phyloP scores from a whole-genome alignment of 2,888 invertebrate genomes.

The Arge pagana region DNA sequence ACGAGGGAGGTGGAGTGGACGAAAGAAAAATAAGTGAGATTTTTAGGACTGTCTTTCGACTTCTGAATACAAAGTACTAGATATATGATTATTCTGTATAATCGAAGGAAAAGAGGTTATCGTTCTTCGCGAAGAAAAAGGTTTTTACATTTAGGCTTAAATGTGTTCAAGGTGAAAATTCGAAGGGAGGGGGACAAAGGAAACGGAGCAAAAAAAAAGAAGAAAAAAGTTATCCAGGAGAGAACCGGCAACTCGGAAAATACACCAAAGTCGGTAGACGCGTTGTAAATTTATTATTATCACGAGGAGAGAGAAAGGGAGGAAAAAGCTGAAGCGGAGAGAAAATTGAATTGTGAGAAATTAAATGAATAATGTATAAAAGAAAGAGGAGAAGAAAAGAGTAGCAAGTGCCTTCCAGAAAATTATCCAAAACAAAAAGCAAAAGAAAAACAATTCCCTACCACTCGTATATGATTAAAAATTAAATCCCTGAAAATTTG shows the following conservation, averaged over 20 bases:
- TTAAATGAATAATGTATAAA: slow-evolving; percentile 66
- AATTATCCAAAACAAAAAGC: slow-evolving; percentile 29
- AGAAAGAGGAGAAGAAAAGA: slow-evolving; percentile 68
- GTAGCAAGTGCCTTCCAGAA: slow-evolving; percentile 82
- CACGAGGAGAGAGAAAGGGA: slow-evolving; percentile 7
- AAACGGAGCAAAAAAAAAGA: slow-evolving; percentile 28
- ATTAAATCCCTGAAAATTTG: too few relatives aligned
- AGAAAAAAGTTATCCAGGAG: too few relatives aligned
- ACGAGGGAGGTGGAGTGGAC: slow-evolving; percentile 32
- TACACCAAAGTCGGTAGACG: background rate
- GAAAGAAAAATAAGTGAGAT: slow-evolving; percentile 39
- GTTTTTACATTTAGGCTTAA: slow-evolving; percentile 56
- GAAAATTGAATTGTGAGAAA: slow-evolving; percentile 39
- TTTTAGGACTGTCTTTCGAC: slow-evolving; percentile 45
- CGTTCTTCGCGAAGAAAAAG: slow-evolving; percentile 25
- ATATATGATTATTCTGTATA: slow-evolving; percentile 34
- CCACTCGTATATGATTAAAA: slow-evolving; percentile 55
- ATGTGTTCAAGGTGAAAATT: slow-evolving; percentile 51
- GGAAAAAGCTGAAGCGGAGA: slow-evolving; percentile 26
- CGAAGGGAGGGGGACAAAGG: slow-evolving; percentile 19
- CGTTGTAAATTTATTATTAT: slow-evolving; percentile 10
- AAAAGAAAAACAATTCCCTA: slow-evolving; percentile 53
- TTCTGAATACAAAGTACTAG: slow-evolving; percentile 29
- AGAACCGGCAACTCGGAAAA: too few relatives aligned
- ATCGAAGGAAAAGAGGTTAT: slow-evolving; percentile 13